phyloP scores from a whole-genome alignment of 2,888 invertebrate genomes.

The Volucella bombylans region DNA sequence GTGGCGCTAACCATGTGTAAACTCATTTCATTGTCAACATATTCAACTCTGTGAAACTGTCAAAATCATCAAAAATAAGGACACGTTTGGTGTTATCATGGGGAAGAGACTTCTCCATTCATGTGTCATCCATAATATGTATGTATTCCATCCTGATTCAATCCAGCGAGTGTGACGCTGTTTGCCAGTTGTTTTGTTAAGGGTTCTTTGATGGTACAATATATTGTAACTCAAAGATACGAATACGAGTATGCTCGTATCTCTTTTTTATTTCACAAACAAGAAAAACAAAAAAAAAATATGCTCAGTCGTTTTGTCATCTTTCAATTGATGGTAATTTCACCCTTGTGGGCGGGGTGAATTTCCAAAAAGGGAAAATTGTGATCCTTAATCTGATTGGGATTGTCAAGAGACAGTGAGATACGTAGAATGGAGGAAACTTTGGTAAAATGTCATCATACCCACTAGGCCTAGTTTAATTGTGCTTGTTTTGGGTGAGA shows the following conservation, averaged over 20 bases:
- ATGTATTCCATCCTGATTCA: too few species aligned
- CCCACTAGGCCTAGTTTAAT: constrained; percentile 1
- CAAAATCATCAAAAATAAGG: constrained; percentile 39
- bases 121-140: background rate
- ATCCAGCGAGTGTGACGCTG: background rate
- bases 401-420: constrained; percentile 8
- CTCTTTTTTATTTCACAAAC: background rate
- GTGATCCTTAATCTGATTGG: constrained; percentile 32
- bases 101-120: constrained; percentile 19
- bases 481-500: background rate
- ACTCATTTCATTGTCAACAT: constrained; percentile 33
- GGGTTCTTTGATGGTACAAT: background rate
- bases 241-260: too few species aligned
- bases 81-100: constrained; percentile 38
- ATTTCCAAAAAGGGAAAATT: background rate
- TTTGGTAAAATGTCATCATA: background rate
- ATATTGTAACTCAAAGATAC: constrained; percentile 14
- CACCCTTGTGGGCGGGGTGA: background rate
- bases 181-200: constrained; percentile 9
- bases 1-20: constrained; percentile 16
- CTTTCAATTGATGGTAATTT: constrained; percentile 15
- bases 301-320: constrained; percentile 19
- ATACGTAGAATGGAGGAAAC: background rate
- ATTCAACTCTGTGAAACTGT: constrained; percentile 32
- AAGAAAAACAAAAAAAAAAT: background rate